phyloP scores from a whole-genome alignment of 2,888 invertebrate species.

The Seladonia tumulorum region DNA sequence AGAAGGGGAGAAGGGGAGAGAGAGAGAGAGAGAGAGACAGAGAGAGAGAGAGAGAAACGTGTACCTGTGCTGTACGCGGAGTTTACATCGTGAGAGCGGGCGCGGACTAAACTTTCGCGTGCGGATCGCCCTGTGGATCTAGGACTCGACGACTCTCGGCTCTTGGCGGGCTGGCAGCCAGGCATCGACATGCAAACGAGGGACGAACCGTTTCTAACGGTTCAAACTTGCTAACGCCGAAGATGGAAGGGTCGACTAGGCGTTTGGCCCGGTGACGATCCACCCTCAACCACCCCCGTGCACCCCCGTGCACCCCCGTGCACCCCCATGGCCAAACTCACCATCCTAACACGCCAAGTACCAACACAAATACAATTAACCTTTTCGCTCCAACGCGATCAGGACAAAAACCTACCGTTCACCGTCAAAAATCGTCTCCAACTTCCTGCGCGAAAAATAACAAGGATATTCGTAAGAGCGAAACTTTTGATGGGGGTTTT shows the following conservation, averaged over 20 bases:
- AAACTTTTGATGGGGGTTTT: neutral
- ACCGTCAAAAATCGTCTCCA: neutral
- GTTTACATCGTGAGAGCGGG: conserved; percentile 26
- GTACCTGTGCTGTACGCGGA: conserved; percentile 21
- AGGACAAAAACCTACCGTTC: neutral
- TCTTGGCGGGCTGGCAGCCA: conserved; percentile 31
- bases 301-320: no score
- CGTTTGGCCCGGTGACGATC: conserved; percentile 11
- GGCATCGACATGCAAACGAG: conserved; percentile 72
- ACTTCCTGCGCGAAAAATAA: neutral
- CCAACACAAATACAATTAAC: conserved; percentile 6
- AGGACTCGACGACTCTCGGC: conserved; percentile 22
- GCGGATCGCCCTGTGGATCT: conserved; percentile 26
- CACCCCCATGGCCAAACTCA: neutral
- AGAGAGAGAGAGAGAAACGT: neutral
- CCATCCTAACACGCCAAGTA: neutral
- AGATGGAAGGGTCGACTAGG: conserved; percentile 51
- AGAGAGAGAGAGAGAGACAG: neutral
- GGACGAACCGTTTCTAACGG: conserved; percentile 67
- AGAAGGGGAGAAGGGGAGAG: neutral
- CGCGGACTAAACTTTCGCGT: conserved; percentile 38
- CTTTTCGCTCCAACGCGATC: neutral
- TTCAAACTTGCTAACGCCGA: conserved; percentile 68
- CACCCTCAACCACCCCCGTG: neutral
- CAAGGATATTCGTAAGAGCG: neutral